Percentiles rank a stretch among this genome's conserved stretches.
phyloP scores from a whole-genome alignment of 2,888 invertebrate genomes.

The Caenorhabditis doughertyi region DNA sequence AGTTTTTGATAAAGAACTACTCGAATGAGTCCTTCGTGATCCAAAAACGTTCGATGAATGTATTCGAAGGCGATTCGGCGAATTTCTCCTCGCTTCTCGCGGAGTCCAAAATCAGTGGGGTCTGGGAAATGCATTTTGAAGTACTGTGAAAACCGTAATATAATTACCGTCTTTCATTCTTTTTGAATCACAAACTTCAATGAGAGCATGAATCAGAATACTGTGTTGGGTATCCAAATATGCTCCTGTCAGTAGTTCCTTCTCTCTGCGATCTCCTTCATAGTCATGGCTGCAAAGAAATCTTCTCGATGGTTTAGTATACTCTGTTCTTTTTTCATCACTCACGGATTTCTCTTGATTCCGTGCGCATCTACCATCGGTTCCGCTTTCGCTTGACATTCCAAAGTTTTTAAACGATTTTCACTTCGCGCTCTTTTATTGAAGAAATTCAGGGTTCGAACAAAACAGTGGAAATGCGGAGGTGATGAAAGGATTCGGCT shows the following conservation, averaged over 20 bases:
- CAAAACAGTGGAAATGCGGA: constrained; percentile 65
- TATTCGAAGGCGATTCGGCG: constrained; percentile 59
- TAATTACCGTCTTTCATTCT: constrained; percentile 65
- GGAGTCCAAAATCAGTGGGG: constrained; percentile 23
- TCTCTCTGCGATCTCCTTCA: constrained; percentile 60
- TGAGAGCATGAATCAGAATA: constrained; percentile 63
- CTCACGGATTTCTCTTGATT: constrained; percentile 22
- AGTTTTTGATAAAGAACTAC: constrained; percentile 64
- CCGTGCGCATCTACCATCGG: neutral
- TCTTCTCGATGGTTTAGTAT: neutral
- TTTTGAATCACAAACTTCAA: constrained; percentile 66
- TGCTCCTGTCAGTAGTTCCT: constrained; percentile 57
- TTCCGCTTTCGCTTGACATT: neutral
- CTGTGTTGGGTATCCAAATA: constrained; percentile 63
- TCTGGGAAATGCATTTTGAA: constrained; percentile 23
- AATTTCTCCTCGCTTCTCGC: constrained; percentile 48
- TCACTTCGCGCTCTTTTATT: constrained; percentile 33
- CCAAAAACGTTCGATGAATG: constrained; percentile 68
- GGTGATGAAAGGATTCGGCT: constrained; percentile 67
- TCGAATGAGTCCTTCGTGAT: constrained; percentile 62
- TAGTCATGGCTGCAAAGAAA: constrained; percentile 26
- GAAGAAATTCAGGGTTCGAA: constrained; percentile 61
- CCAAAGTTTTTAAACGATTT: constrained; percentile 53
- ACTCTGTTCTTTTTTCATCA: neutral
- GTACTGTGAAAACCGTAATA: neutral